Base-by-base conservation (phyloP, 2,113 vertebrate species). In the Tetraodon nigroviridis region DNA sequence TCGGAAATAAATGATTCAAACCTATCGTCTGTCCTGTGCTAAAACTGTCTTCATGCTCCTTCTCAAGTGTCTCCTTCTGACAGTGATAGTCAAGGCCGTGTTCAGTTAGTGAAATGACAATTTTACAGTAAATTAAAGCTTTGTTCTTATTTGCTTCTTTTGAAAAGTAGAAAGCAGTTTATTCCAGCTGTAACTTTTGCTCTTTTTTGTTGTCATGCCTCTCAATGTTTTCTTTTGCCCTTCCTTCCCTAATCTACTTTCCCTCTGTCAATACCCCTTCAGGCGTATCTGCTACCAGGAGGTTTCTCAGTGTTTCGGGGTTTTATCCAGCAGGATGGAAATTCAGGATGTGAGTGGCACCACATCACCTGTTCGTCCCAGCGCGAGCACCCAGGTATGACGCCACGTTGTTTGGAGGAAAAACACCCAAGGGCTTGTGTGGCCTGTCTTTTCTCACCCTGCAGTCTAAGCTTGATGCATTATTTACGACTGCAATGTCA, bases 211-310 rank as follows among this genome's bases (percentile, higher is more conserved):
- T 56, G 17, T 53, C 51, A 13, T 5, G 18, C 20, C 55, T 47
- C 10, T 2, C n/a, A 18, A 12, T 16, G 11, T 60, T 67, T 64
- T 7, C 44, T 67, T 52, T 76, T 57, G 14, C 17, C 29, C 6
- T 3, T 22, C 16, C 10, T 5, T 20, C 18, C 18, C 22, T n/a
- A 1, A 2, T 8, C 16, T 22, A 11, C 46, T 17, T 29, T 51
- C 54, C 12, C 3, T 22, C 19, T n/a, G 17, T n/a, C 7, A 22
- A 45, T 51, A 1, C 42, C n/a, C 47, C 42, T 5, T 0, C 86
- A 99, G 97, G 88, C 93, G 98, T 69, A 99, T 99, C 88, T 99
- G 97, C 69, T 99, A 99, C 76, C 97, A 99, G 62, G 97, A 99
- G 82, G 92, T 95, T 1, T 98, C 96, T 0, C 96, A 99, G 85